A percentile compares a stretch with the other conserved stretches of the same genome.
These are phyloP conservation scores for Patella vulgata DNA, from an alignment of 1,140 invertebrate genomes.

Conservation along the genomic window DNA sequence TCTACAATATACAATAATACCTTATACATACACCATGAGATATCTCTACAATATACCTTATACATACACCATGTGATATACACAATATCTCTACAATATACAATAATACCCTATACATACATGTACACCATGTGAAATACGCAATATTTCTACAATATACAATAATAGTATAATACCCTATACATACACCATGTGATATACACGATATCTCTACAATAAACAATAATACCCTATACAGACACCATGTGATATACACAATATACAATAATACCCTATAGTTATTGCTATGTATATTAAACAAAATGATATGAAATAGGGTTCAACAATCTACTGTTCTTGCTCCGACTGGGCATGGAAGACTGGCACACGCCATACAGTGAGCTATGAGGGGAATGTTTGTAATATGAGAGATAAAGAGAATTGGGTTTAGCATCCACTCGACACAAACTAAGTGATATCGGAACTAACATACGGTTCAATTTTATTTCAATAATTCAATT, in stretches of 20 bases:
- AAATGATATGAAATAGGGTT: no score
- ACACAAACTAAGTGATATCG: no score
- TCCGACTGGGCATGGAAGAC: no score
- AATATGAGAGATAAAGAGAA: neutral
- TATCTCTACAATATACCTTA: slow-evolving; percentile 80
- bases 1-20: slow-evolving; percentile 68
- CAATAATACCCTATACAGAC: no score
- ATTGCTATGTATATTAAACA: no score
- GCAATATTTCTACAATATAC: slow-evolving; percentile 65
- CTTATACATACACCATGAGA: slow-evolving; percentile 10
- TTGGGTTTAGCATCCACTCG: no score
- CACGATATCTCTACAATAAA: slow-evolving; percentile 69
- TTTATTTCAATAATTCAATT: no score
- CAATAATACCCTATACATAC: slow-evolving; percentile 4
- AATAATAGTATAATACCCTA: slow-evolving; percentile 89
- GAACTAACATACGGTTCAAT: no score
- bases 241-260: neutral
- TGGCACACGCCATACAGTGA: no score
- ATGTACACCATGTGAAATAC: slow-evolving; percentile 55
- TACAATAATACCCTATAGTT: neutral
- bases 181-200: slow-evolving; percentile 81
- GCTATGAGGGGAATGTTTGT: neutral
- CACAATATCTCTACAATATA: slow-evolving; percentile 65
- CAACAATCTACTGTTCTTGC: no score
- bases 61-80: slow-evolving; percentile 67